These are phyloP conservation scores for Drosophila meridiana DNA, from an alignment of 2,888 invertebrate genomes.

Conservation along the genomic window DNA sequence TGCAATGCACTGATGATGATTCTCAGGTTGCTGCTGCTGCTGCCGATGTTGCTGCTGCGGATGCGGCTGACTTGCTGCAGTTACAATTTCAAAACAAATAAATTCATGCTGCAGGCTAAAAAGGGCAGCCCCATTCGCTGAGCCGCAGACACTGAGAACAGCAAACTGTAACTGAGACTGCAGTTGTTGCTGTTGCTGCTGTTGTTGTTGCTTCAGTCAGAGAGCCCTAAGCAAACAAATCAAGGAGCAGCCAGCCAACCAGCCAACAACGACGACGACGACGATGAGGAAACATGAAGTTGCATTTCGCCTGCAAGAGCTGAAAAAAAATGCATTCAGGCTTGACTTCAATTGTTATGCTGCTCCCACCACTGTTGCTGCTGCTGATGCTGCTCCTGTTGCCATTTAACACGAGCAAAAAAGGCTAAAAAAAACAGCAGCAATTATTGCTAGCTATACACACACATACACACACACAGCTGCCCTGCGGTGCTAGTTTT, in stretches of 20 bases:
- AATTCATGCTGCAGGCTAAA: constrained; percentile 77
- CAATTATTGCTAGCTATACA: constrained; percentile 63
- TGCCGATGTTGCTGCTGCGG: constrained; percentile 27
- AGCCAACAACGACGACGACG: constrained; percentile 30
- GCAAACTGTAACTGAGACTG: constrained; percentile 44
- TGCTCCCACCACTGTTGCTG: constrained; percentile 25
- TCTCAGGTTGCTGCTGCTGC: constrained; percentile 40
- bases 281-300: constrained; percentile 49
- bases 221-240: constrained; percentile 71
- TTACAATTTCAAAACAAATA: constrained; percentile 80
- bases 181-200: constrained; percentile 14
- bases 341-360: constrained; percentile 75
- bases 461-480: constrained; percentile 23
- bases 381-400: constrained; percentile 49
- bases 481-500: constrained; percentile 46
- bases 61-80: constrained; percentile 65
- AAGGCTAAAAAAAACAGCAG: constrained; percentile 52
- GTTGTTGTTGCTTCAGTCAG: constrained; percentile 29
- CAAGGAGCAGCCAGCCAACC: constrained; percentile 66
- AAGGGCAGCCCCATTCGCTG: constrained; percentile 69
- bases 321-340: constrained; percentile 57
- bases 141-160: constrained; percentile 40
- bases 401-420: constrained; percentile 50
- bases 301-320: constrained; percentile 47
- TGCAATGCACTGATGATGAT: constrained; percentile 42